Percentiles rank a stretch among this genome's conserved stretches.
phyloP scores from a whole-genome alignment of 2,888 invertebrate species.

The Neoascia interrupta region DNA sequence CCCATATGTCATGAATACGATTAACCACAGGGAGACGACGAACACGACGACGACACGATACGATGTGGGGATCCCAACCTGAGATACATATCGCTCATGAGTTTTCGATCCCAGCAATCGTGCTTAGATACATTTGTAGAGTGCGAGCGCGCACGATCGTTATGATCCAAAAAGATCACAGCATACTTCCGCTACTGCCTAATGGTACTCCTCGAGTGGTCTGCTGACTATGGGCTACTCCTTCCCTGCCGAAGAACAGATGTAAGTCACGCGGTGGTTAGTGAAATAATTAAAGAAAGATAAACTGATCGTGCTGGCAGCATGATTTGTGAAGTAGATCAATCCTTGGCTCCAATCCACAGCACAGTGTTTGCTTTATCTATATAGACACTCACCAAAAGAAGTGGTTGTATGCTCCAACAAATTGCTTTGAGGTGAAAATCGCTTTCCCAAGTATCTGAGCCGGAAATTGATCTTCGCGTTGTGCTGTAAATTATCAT shows the following conservation, averaged over 20 bases:
- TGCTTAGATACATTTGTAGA: slow-evolving; percentile 15
- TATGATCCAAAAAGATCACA: slow-evolving; percentile 42
- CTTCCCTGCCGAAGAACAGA: slow-evolving; percentile 36
- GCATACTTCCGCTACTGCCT: slow-evolving; percentile 61
- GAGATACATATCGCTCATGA: slow-evolving; percentile 30
- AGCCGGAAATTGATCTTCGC: slow-evolving; percentile 57
- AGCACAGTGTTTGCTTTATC: slow-evolving; percentile 42
- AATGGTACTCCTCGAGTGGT: slow-evolving; percentile 29
- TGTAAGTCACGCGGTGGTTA: slow-evolving; percentile 64
- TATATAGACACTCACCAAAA: slow-evolving; percentile 22
- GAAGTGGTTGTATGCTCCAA: neutral
- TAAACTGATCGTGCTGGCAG: slow-evolving; percentile 46
- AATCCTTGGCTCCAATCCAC: slow-evolving; percentile 1
- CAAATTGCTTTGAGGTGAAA: slow-evolving; percentile 17
- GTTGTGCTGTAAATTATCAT: slow-evolving; percentile 16
- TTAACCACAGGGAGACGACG: slow-evolving; percentile 29
- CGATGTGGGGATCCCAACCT: slow-evolving; percentile 16
- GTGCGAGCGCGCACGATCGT: neutral
- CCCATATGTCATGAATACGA: slow-evolving; percentile 69
- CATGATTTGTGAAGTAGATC: slow-evolving; percentile 39
- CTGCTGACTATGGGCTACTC: slow-evolving; percentile 12
- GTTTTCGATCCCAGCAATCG: neutral
- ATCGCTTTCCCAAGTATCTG: slow-evolving; percentile 52
- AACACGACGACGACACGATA: slow-evolving; percentile 17
- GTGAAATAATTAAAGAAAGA: slow-evolving; percentile 36